Evolutionary conservation across 23 tunicate genomes (phyloP).

Genomic region (Oikopleura dioica): DNA sequence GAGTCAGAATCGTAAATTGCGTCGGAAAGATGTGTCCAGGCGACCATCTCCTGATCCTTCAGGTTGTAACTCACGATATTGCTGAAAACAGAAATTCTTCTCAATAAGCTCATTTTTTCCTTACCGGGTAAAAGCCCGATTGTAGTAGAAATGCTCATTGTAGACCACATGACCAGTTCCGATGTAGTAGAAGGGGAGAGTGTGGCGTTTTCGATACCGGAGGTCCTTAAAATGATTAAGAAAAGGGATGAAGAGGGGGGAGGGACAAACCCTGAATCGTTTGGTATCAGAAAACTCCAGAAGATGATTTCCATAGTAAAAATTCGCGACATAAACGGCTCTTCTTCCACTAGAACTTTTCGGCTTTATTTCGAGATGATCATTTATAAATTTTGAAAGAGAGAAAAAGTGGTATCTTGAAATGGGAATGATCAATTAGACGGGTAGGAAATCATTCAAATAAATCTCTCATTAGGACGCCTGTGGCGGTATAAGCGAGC

Average conservation of each 20-base stretch:
- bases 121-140: constrained; percentile 47
- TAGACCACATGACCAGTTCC: constrained; percentile 87
- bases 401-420: neutral
- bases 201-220: constrained; percentile 41
- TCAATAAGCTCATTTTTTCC: neutral
- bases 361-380: neutral
- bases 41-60: constrained; percentile 16
- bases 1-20: constrained; percentile 37
- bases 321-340: constrained; percentile 57
- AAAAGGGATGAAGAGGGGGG: too few species aligned
- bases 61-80: constrained; percentile 52
- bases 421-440: too few species aligned
- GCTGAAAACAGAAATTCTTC: neutral
- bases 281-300: constrained; percentile 36
- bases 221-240: constrained; percentile 24
- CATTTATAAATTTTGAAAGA: neutral
- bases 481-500: too few species aligned
- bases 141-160: constrained; percentile 75
- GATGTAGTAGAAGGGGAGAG: constrained; percentile 60
- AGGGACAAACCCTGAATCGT: constrained; percentile 38
- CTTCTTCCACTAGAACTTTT: neutral
- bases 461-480: too few species aligned
- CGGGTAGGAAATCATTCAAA: too few species aligned
- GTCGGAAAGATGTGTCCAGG: constrained; percentile 49
- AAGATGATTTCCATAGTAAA: constrained; percentile 54